Percentiles rank a stretch among this genome's conserved stretches.
Conservation (phyloP, 2,113 vertebrate species). For the Nerophis ophidion region DNA sequence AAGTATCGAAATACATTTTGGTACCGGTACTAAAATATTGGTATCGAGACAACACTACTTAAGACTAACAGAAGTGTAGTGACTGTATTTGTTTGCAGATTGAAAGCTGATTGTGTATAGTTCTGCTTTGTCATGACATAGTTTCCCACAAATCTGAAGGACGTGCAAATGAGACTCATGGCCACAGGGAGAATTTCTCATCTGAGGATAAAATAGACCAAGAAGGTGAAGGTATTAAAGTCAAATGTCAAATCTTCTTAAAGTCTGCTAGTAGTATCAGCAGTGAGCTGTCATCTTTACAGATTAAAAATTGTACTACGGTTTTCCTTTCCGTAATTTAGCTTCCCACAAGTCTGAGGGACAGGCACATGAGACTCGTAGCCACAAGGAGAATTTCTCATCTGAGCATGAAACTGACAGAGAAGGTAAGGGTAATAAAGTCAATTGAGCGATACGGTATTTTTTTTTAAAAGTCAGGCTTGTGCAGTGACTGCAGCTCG, state of each 20-base stretch:
- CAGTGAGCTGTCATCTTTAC: background rate
- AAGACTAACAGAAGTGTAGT: background rate
- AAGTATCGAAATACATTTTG: too few relatives aligned
- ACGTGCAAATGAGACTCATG: background rate
- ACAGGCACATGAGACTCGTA: too few relatives aligned
- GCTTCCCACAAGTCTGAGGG: too few relatives aligned
- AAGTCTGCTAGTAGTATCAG: background rate
- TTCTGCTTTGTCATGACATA: background rate
- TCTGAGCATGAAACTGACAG: too few relatives aligned
- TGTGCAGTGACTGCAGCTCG: background rate
- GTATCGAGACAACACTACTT: too few relatives aligned
- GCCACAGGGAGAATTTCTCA: background rate
- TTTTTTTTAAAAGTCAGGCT: background rate
- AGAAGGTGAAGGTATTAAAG: background rate
- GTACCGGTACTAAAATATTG: too few relatives aligned
- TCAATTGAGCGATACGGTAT: slow-evolving; percentile 11
- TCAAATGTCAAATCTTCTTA: slow-evolving; percentile 3
- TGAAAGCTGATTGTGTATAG: background rate
- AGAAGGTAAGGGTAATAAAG: background rate
- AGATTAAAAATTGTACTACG: background rate
- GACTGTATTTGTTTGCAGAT: background rate
- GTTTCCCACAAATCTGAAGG: slow-evolving; percentile 6
- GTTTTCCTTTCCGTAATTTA: too few relatives aligned
- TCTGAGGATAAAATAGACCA: slow-evolving; percentile 1
- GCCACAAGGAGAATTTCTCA: too few relatives aligned